Evolutionary conservation across 2,113 vertebrate genomes (phyloP).

Genomic region (Caracal caracal): DNA sequence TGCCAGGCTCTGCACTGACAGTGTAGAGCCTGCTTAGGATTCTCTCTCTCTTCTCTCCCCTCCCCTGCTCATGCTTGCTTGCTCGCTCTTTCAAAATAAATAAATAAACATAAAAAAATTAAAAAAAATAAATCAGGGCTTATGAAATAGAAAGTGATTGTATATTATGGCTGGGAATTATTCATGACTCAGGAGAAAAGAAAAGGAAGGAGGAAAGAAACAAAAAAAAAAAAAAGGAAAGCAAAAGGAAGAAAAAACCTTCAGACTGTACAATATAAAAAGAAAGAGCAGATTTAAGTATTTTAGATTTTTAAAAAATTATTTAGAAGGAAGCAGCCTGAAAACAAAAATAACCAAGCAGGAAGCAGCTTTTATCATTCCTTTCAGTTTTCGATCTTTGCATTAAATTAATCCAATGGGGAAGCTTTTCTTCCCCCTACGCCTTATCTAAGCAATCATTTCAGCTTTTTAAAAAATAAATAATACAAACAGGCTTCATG

Average conservation of each 20-base stretch:
- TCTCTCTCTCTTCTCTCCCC: no score
- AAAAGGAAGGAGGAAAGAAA: neutral
- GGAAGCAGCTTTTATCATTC: constrained; percentile 30
- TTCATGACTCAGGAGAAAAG: neutral
- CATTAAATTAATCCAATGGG: constrained; percentile 36
- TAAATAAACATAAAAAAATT: no score
- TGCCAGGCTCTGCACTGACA: no score
- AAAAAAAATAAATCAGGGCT: neutral
- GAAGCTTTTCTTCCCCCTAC: neutral
- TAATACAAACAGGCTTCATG: constrained; percentile 55
- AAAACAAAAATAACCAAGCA: constrained; percentile 54
- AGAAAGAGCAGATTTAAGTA: neutral
- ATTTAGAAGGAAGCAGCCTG: constrained; percentile 29
- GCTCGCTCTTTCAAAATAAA: no score
- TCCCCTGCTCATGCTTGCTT: no score
- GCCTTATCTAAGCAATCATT: constrained; percentile 60
- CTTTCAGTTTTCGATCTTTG: constrained; percentile 55
- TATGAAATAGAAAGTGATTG: constrained; percentile 46
- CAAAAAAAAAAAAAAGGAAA: neutral
- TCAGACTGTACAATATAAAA: neutral
- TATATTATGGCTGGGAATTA: neutral
- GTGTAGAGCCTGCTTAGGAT: no score
- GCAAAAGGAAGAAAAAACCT: neutral
- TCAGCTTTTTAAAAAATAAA: constrained; percentile 58
- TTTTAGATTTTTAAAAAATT: constrained; percentile 19